Evolutionary conservation across 2,888 invertebrate genomes (phyloP).

Genomic region (Chalcosyrphus nemorum): DNA sequence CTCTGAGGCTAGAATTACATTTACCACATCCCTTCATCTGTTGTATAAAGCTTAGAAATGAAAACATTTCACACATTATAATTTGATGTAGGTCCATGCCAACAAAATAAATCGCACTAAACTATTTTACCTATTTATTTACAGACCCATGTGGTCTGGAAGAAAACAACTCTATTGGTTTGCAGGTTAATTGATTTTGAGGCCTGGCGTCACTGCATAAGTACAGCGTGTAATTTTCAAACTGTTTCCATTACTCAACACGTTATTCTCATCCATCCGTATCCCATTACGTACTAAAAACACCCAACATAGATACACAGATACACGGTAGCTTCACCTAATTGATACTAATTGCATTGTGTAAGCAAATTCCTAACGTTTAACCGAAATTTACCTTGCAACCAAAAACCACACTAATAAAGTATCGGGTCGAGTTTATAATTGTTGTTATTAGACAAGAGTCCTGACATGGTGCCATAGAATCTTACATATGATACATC

Average conservation of each 20-base stretch:
- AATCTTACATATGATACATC: slow-evolving; percentile 1
- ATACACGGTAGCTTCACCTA: background rate
- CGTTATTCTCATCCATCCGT: slow-evolving; percentile 1
- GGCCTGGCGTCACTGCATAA: background rate
- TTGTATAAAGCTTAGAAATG: no score
- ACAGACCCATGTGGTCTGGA: background rate
- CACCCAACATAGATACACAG: background rate
- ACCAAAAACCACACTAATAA: slow-evolving; percentile 54
- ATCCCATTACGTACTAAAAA: background rate
- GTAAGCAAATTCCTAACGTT: slow-evolving; percentile 46
- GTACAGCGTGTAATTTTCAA: slow-evolving; percentile 9
- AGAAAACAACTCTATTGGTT: background rate
- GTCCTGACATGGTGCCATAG: slow-evolving; percentile 10
- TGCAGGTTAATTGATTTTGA: background rate
- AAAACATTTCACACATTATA: no score
- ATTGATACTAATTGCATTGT: slow-evolving; percentile 58
- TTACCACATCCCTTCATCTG: no score
- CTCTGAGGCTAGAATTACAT: no score
- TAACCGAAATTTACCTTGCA: slow-evolving; percentile 50
- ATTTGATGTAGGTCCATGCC: no score
- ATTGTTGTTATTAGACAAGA: slow-evolving; percentile 36
- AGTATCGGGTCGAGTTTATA: slow-evolving; percentile 43
- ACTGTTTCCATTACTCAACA: slow-evolving; percentile 32
- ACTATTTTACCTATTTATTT: no score
- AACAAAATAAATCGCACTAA: no score